phyloP scores from a whole-genome alignment of 2,113 vertebrate species.

The Passer montanus region DNA sequence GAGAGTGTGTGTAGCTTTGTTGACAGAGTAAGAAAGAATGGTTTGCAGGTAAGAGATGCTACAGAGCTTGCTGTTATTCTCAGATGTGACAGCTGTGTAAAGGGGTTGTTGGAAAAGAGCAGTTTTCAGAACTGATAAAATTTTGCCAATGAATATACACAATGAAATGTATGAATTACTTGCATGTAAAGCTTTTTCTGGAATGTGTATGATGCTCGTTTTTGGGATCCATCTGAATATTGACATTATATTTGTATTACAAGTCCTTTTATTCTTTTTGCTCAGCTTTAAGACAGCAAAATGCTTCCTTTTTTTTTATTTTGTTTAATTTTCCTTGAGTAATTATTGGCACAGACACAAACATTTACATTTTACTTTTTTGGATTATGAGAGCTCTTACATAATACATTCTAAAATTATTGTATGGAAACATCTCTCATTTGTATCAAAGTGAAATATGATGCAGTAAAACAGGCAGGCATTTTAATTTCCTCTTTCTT shows the following conservation, averaged over 20 bases:
- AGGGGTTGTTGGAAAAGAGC: not conserved
- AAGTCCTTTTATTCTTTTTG: not conserved
- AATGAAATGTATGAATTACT: not conserved
- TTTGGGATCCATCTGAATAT: not conserved
- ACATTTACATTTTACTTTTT: not conserved
- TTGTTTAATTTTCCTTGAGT: not conserved
- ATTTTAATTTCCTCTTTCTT: conserved; percentile 4
- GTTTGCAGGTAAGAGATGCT: conserved; percentile 23
- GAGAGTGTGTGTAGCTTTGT: not conserved
- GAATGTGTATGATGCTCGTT: not conserved
- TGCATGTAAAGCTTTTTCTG: not conserved
- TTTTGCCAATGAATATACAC: not conserved
- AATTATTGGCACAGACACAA: not conserved
- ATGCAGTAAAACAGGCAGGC: conserved; percentile 4
- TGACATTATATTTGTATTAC: not conserved
- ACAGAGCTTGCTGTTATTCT: not conserved
- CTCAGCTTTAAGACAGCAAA: not conserved
- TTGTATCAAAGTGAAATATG: not conserved
- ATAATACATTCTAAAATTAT: conserved; percentile 31
- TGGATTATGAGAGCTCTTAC: conserved; percentile 5
- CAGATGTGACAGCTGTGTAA: not conserved
- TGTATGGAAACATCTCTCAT: conserved; percentile 10
- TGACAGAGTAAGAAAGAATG: not conserved
- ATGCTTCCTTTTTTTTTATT: not conserved
- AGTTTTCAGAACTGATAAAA: not conserved